Percentiles rank a stretch among this genome's conserved stretches.
Conservation (phyloP, 2,888 invertebrate genomes). For the Geophilus truncorum region DNA sequence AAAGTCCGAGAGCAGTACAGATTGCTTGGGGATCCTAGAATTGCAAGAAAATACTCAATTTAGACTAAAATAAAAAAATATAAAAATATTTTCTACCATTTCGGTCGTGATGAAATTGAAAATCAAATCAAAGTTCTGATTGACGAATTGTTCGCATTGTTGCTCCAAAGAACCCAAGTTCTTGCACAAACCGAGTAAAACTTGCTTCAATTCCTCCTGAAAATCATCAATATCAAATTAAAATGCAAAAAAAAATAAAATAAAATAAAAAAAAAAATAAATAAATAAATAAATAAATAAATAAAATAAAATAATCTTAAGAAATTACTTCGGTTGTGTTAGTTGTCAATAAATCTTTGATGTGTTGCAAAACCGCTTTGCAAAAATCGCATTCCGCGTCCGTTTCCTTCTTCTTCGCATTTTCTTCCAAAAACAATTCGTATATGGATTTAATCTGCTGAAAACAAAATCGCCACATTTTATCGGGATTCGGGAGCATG, state of each 20-base stretch:
- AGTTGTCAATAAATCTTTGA: slow-evolving; percentile 71
- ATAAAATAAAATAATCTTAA: slow-evolving; percentile 14
- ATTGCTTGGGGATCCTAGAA: slow-evolving; percentile 58
- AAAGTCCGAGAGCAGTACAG: slow-evolving; percentile 67
- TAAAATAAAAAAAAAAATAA: too few relatives aligned
- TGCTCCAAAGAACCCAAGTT: slow-evolving; percentile 34
- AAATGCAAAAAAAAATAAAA: too few relatives aligned
- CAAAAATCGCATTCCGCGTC: slow-evolving; percentile 69
- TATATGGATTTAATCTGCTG: slow-evolving; percentile 13
- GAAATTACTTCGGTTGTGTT: slow-evolving; percentile 64
- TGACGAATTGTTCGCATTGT: slow-evolving; percentile 65
- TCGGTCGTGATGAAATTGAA: slow-evolving; percentile 65
- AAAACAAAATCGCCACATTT: too few relatives aligned
- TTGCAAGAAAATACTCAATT: neutral
- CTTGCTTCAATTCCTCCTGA: slow-evolving; percentile 39
- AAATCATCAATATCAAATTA: too few relatives aligned
- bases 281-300: too few relatives aligned
- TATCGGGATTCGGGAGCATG: too few relatives aligned
- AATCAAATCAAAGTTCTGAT: slow-evolving; percentile 69
- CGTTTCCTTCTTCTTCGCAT: too few relatives aligned
- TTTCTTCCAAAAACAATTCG: slow-evolving; percentile 11
- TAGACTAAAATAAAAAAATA: neutral
- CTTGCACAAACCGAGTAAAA: slow-evolving; percentile 38
- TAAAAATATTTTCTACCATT: slow-evolving; percentile 46
- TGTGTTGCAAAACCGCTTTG: slow-evolving; percentile 71